A percentile compares a stretch with the other conserved stretches of the same genome.
phyloP scores from a whole-genome alignment of 2,797 vertebrate species.

The Scarus forsteni region DNA sequence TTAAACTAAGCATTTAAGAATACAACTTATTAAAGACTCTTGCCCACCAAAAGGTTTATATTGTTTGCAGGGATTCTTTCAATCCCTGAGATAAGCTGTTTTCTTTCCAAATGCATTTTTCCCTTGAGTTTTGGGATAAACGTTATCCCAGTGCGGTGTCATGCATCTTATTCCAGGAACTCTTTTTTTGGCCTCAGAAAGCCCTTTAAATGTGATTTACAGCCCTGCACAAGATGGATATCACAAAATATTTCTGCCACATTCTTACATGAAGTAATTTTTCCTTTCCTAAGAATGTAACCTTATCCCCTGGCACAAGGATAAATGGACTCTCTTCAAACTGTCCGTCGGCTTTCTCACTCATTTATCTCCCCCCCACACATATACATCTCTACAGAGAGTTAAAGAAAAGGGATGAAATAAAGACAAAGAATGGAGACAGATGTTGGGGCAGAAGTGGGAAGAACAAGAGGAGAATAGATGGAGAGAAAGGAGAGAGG shows the following conservation, averaged over 20 bases:
- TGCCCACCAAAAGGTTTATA: too few relatives aligned
- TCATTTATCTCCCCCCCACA: not conserved
- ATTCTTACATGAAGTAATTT: slow-evolving; percentile 44
- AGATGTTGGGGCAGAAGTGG: slow-evolving; percentile 45
- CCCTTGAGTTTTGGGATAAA: slow-evolving; percentile 23
- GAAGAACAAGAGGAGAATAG: slow-evolving; percentile 28
- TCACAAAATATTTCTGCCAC: slow-evolving; percentile 18
- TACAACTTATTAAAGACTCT: too few relatives aligned
- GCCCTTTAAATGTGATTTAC: slow-evolving; percentile 41
- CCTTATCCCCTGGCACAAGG: slow-evolving; percentile 33
- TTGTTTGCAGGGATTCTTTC: slow-evolving; percentile 8
- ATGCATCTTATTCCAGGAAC: slow-evolving; percentile 21
- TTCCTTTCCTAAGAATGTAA: slow-evolving; percentile 40
- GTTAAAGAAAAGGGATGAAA: slow-evolving; percentile 13
- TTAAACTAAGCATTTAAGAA: too few relatives aligned
- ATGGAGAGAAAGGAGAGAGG: slow-evolving; percentile 46
- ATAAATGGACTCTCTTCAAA: slow-evolving; percentile 41
- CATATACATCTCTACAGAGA: not conserved
- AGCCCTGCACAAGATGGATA: slow-evolving; percentile 25
- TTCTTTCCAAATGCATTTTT: slow-evolving; percentile 35
- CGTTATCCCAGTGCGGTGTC: slow-evolving; percentile 9
- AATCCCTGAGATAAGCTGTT: slow-evolving; percentile 33
- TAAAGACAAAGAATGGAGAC: slow-evolving; percentile 12
- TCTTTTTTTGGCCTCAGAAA: slow-evolving; percentile 16
- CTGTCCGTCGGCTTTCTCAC: slow-evolving; percentile 30